A percentile compares a stretch with the other conserved stretches of the same genome.
These are phyloP conservation scores for Sorex araneus DNA, from an alignment of 2,113 vertebrate species.

Conservation along the genomic window DNA sequence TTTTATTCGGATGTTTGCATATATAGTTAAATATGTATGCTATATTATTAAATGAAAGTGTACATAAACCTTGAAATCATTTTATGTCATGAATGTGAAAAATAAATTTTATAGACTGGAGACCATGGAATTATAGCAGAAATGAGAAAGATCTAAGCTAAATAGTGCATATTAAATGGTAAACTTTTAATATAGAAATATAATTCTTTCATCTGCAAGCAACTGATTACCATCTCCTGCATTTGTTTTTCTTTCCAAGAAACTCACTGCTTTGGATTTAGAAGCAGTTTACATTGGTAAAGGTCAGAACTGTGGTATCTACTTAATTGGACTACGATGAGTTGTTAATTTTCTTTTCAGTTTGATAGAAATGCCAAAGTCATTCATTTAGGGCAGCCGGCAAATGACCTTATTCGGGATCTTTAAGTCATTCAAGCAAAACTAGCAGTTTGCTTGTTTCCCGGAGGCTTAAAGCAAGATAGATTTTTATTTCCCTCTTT, in stretches of 20 bases:
- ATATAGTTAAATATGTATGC: neutral
- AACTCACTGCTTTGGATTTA: neutral
- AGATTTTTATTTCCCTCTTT: neutral
- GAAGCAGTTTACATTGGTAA: constrained; percentile 1
- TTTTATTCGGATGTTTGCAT: neutral
- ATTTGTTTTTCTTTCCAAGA: neutral
- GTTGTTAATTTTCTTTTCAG: constrained; percentile 16
- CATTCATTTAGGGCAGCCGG: neutral
- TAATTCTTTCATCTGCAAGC: too few species aligned
- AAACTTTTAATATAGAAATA: constrained; percentile 27
- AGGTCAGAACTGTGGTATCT: neutral
- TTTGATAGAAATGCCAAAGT: constrained; percentile 48
- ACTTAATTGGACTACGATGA: constrained; percentile 58
- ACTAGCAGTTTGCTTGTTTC: neutral
- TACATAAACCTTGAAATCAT: too few species aligned
- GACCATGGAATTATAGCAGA: neutral
- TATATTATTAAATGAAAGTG: neutral
- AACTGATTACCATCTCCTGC: neutral
- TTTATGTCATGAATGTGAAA: too few species aligned
- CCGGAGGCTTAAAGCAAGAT: neutral
- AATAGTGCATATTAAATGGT: neutral
- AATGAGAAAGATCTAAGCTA: constrained; percentile 20
- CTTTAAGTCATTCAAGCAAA: neutral
- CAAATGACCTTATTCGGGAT: neutral
- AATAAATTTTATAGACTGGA: neutral